phyloP scores from a whole-genome alignment of 2,888 invertebrate genomes.

The Campoplex capitator region DNA sequence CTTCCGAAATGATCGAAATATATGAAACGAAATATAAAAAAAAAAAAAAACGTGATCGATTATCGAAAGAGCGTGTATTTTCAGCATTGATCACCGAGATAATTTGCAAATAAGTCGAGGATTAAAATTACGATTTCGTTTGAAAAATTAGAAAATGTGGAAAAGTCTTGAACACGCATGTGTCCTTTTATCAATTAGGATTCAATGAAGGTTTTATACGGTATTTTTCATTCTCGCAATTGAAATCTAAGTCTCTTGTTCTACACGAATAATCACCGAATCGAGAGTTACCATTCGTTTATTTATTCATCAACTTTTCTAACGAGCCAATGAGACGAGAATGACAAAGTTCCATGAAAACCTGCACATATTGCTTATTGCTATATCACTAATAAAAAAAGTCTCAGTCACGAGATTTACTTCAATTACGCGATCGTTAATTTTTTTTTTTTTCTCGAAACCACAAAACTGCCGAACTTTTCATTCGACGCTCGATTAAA shows the following conservation, averaged over 20 bases:
- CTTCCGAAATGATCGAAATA: not conserved
- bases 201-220: not conserved
- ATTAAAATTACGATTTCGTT: constrained; percentile 23
- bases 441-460: not conserved
- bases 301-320: constrained; percentile 16
- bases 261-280: constrained; percentile 37
- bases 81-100: not conserved
- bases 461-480: not conserved
- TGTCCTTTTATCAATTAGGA: constrained; percentile 29
- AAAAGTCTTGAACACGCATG: constrained; percentile 15
- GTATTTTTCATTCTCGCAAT: constrained; percentile 22
- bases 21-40: not conserved
- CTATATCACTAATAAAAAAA: constrained; percentile 47
- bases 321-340: constrained; percentile 43
- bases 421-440: constrained; percentile 1
- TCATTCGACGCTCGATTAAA: not conserved
- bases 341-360: constrained; percentile 31
- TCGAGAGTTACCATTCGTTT: constrained; percentile 26
- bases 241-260: constrained; percentile 2
- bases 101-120: constrained; percentile 5
- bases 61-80: not conserved
- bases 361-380: constrained; percentile 50
- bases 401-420: constrained; percentile 26
- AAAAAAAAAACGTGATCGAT: not conserved
- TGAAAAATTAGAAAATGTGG: constrained; percentile 57